Evolutionary conservation across 2,113 vertebrate species (phyloP).

Genomic region (Psilopogon haemacephalus): DNA sequence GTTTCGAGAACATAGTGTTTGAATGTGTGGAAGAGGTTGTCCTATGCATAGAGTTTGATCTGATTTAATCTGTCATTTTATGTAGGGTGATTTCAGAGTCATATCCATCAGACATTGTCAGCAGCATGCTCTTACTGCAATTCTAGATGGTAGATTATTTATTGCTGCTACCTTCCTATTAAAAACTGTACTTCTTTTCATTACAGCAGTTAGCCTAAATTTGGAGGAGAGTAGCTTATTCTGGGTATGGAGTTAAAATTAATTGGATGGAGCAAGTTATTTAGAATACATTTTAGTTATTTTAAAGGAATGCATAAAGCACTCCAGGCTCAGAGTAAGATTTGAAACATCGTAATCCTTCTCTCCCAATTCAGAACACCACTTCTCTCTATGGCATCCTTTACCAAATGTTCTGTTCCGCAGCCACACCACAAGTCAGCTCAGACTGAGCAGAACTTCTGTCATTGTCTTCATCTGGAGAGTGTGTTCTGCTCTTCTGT

Average conservation of each 20-base stretch:
- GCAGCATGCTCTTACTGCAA: not conserved
- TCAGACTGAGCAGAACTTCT: not conserved
- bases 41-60: not conserved
- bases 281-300: not conserved
- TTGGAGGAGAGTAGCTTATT: not conserved
- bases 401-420: not conserved
- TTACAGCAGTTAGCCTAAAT: not conserved
- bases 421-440: not conserved
- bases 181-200: not conserved
- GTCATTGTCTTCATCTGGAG: not conserved
- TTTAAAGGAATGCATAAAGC: not conserved
- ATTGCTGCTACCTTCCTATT: not conserved
- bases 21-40: not conserved
- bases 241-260: not conserved
- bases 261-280: not conserved
- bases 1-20: not conserved
- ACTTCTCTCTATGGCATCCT: not conserved
- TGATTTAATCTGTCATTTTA: not conserved
- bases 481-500: rapidly evolving
- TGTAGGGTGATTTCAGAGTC: not conserved
- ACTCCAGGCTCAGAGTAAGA: not conserved
- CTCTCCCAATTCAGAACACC: not conserved
- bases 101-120: not conserved
- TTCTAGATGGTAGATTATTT: not conserved
- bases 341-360: not conserved